Base-by-base conservation (phyloP, 2,113 vertebrate species). In the Electrona antarctica region DNA sequence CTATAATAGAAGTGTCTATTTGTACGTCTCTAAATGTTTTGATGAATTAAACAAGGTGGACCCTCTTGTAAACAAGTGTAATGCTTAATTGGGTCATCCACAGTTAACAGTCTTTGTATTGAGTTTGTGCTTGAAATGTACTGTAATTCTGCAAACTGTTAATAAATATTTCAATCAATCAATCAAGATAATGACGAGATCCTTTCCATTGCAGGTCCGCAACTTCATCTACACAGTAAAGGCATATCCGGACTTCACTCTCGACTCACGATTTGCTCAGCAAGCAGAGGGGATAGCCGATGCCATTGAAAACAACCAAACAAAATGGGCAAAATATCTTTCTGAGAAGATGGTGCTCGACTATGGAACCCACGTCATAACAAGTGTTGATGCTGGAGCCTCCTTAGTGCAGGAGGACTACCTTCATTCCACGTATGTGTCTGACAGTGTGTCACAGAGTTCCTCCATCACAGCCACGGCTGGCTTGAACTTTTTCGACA, bases 221-320 rank as follows among this genome's bases (percentile, higher is more conserved):
- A 96, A 97, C 82, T 77, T 95, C 76, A 57, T 97, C 73, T 98
- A 98, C 88, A 95, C 93, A 0, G 95, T 92, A 52, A 96, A 93
- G 78, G 79, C 89, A 0, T 69, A 87, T 74, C 95, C 95, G 0
- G 90, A 88, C 66, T 94, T 95, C 1, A 86, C 60, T 3, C 83
- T 98, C 65, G 95, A 95, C 67, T 0, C 51, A 8, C 82, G 85
- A 45, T 98, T 98, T 82, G 91, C 68, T 72, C 88, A 90, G 48
- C 89, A 94, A 73, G 93, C 93, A 41, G 62, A 93, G 62, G 88
- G 87, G 0, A 96, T 98, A 0, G 94, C 92, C 0, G 92, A 93
- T 28, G 90, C 93, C 9, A 88, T 98, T 41, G 96, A 97, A 71
- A 98, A 95, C 89, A 98, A 98, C 76, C 95, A 96, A 88, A 98